A percentile compares a stretch with the other conserved stretches of the same genome.
phyloP scores from a whole-genome alignment of 2,888 invertebrate genomes.

The Blera fallax region DNA sequence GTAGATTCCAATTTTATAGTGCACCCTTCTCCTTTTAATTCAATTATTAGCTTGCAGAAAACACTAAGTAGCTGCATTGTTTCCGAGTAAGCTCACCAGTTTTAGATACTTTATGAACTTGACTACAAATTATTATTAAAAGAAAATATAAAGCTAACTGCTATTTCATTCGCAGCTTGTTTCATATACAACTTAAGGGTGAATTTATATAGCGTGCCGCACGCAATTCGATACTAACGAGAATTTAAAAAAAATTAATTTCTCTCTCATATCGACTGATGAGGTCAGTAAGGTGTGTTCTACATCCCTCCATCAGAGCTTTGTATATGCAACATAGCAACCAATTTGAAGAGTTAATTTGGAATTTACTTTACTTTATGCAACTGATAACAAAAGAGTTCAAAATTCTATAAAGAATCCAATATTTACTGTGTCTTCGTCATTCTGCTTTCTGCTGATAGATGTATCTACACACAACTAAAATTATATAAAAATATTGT shows the following conservation, averaged over 20 bases:
- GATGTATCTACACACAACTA: too few relatives aligned
- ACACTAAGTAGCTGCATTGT: slow-evolving; percentile 1
- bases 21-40: background rate
- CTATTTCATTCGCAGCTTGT: slow-evolving; percentile 1
- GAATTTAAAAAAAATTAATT: background rate
- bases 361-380: too few relatives aligned
- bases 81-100: slow-evolving; percentile 3
- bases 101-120: slow-evolving; percentile 45
- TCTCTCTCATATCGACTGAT: slow-evolving; percentile 2
- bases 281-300: slow-evolving; percentile 59
- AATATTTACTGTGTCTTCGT: too few relatives aligned
- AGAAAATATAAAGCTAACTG: background rate
- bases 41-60: background rate
- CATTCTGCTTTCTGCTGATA: too few relatives aligned
- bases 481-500: background rate
- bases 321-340: background rate
- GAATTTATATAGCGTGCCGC: slow-evolving; percentile 15
- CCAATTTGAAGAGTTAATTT: background rate
- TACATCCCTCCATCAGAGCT: background rate
- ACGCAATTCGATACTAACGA: slow-evolving; percentile 10
- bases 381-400: too few relatives aligned
- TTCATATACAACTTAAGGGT: background rate
- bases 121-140: slow-evolving; percentile 24
- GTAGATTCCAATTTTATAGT: background rate
- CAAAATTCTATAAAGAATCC: too few relatives aligned